Conservation (phyloP, 2,113 vertebrate species). For the Neogale vison region DNA sequence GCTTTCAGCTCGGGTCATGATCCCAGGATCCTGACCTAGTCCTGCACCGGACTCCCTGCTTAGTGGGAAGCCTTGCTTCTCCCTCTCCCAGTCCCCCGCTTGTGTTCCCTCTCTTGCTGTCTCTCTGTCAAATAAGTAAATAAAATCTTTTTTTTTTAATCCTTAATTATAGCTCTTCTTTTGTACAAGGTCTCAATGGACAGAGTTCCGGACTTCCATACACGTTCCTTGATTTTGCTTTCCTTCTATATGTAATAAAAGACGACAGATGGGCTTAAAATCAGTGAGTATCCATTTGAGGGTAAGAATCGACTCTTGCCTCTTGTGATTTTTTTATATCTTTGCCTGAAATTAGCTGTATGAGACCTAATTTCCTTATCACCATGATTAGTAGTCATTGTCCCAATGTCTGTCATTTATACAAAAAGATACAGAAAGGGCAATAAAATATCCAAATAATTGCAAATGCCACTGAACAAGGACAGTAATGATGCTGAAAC, state of each 20-base stretch:
- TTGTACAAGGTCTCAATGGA: background rate
- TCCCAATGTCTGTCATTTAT: background rate
- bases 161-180: background rate
- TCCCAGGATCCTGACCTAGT: no score
- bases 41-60: no score
- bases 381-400: background rate
- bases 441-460: conserved; percentile 32
- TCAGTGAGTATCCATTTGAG: background rate
- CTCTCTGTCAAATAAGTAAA: no score
- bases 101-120: no score
- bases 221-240: background rate
- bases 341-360: background rate
- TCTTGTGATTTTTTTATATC: background rate
- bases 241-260: background rate
- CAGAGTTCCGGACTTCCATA: background rate
- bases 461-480: background rate
- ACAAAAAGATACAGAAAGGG: background rate
- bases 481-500: conserved; percentile 5
- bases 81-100: no score
- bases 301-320: background rate
- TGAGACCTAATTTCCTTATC: background rate
- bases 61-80: no score
- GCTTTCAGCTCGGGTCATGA: no score
- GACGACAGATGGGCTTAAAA: background rate
- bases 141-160: background rate